Conservation (phyloP, 2,113 vertebrate genomes). For the Hippopotamus amphibius region DNA sequence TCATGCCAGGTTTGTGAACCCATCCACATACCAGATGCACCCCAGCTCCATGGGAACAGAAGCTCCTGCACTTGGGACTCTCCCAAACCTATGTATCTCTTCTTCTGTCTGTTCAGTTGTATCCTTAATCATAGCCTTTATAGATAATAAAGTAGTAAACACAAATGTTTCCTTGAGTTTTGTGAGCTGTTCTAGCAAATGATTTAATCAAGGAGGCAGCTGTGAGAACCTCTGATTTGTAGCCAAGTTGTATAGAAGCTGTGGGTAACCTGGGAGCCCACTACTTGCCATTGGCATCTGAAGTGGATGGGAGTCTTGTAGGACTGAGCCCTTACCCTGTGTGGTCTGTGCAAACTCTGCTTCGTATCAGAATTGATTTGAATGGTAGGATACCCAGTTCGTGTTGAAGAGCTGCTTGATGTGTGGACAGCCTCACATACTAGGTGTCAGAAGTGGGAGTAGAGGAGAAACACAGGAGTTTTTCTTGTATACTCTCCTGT, state of each 20-base stretch:
- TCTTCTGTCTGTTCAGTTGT: not conserved
- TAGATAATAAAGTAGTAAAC: not conserved
- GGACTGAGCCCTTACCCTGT: not conserved
- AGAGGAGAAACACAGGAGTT: not conserved
- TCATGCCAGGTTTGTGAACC: not conserved
- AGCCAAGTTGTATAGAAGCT: not conserved
- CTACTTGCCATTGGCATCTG: rapidly evolving
- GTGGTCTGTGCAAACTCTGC: rapidly evolving
- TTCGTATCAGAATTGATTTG: not conserved
- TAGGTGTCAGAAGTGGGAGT: not conserved
- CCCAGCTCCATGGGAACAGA: not conserved
- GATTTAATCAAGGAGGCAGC: not conserved
- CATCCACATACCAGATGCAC: rapidly evolving
- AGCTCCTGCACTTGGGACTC: not conserved
- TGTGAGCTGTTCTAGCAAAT: not conserved
- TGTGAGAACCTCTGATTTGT: not conserved
- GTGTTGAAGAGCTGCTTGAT: not conserved
- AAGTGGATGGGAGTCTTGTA: not conserved
- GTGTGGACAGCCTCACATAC: not conserved
- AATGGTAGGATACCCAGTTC: not conserved
- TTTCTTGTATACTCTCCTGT: not conserved
- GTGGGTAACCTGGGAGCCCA: not conserved
- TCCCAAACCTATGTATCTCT: not conserved
- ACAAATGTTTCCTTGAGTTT: not conserved
- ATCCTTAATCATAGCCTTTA: not conserved